phyloP scores from a whole-genome alignment of 2,113 vertebrate species.

The Serinus canaria region DNA sequence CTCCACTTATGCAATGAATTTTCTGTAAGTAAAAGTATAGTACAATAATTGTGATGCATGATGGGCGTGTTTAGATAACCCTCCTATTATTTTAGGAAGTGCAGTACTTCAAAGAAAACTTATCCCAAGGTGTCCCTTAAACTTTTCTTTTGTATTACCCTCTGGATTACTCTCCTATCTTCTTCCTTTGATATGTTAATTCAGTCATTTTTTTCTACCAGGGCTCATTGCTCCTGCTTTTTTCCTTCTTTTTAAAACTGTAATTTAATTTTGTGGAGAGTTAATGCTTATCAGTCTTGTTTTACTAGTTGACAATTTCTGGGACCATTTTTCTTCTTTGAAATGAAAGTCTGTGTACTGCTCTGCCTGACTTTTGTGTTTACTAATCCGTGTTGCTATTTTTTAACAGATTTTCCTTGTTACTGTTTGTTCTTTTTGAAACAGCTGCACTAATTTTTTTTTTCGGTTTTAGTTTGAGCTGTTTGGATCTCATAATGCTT shows the following conservation, averaged over 20 bases:
- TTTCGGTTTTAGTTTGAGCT: neutral
- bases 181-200: constrained; percentile 70
- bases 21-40: constrained; percentile 38
- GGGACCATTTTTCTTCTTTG: neutral
- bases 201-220: constrained; percentile 34
- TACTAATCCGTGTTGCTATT: neutral
- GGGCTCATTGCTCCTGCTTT: constrained; percentile 11
- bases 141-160: constrained; percentile 56
- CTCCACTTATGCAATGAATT: constrained; percentile 9
- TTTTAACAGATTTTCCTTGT: neutral
- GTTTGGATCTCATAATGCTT: neutral
- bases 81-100: constrained; percentile 48
- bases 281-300: constrained; percentile 37
- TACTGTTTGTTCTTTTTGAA: neutral
- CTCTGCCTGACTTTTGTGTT: neutral
- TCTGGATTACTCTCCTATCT: constrained; percentile 53
- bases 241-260: neutral
- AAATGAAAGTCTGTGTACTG: neutral
- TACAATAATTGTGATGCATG: constrained; percentile 47
- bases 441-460: neutral
- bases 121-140: constrained; percentile 56
- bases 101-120: constrained; percentile 57
- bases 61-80: constrained; percentile 50
- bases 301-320: constrained; percentile 21
- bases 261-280: constrained; percentile 60